phyloP scores from a whole-genome alignment of 2,888 invertebrate genomes.

The Amblyjoppa proteus region DNA sequence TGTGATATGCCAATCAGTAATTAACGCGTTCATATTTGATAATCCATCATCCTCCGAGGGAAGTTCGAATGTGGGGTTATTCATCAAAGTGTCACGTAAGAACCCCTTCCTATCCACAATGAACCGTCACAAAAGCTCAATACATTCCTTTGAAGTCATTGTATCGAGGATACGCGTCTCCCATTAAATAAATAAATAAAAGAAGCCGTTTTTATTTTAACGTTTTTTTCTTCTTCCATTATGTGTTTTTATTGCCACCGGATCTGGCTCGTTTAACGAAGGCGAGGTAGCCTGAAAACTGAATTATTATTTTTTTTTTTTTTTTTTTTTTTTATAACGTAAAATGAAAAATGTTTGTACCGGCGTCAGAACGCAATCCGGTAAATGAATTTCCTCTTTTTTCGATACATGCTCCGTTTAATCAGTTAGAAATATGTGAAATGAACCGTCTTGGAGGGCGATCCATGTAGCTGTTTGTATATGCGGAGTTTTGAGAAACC shows the following conservation, averaged over 20 bases:
- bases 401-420: too few relatives aligned
- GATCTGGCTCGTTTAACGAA: not conserved
- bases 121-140: not conserved
- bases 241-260: not conserved
- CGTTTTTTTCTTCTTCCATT: not conserved
- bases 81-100: conserved; percentile 46
- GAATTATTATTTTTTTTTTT: too few relatives aligned
- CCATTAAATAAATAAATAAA: not conserved
- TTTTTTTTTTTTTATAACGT: too few relatives aligned
- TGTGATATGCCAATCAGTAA: conserved; percentile 60
- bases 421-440: too few relatives aligned
- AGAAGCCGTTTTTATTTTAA: not conserved
- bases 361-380: too few relatives aligned
- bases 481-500: too few relatives aligned
- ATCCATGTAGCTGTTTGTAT: too few relatives aligned
- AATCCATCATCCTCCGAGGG: conserved; percentile 21
- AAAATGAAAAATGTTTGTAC: too few relatives aligned
- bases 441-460: too few relatives aligned
- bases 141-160: conserved; percentile 47
- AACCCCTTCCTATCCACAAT: not conserved
- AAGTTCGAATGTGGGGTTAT: conserved; percentile 4
- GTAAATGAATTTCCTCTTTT: too few relatives aligned
- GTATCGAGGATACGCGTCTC: conserved; percentile 18
- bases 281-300: too few relatives aligned
- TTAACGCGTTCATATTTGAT: conserved; percentile 47